Base-by-base conservation (phyloP, 1,140 invertebrate species). In the Drosophila malerkotliana region DNA sequence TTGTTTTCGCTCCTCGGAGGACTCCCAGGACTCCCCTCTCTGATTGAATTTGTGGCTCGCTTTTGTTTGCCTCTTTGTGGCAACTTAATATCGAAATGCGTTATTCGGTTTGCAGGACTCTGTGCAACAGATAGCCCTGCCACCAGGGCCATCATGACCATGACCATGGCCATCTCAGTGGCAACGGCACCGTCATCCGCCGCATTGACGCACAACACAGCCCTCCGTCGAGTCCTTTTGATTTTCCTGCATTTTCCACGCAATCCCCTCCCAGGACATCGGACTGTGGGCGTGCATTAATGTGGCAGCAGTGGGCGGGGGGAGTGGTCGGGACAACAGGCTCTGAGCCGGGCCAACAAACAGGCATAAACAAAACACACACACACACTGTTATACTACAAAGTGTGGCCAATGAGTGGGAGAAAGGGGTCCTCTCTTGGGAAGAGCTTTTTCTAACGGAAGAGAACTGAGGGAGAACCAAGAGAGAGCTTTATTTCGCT, bases 121-220 rank as follows among this genome's bases (percentile, higher is more conserved):
- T 21, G 67, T 88, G 82, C 82, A 87, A 87, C 82, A 87, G 83
- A 83, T 83, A 76, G 44, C 49, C n/a, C 8, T 58, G 51, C 39
- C 30, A 48, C 39, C 30, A 48, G 12, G 51, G 51, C 18, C 51
- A 52, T 14, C 52, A 18, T 58, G 61, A 55, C 72, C 72, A 53
- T 74, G 72, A 57, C 71, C 59, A 74, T 74, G 63, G 45, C 63
- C 34, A 39, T 44, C 37, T 71, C 62, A 47, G 10, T 71, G 52
- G 49, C 64, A 52, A 34, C 58, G 53, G 37, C 59, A 44, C 45
- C 48, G 49, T 51, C 59, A 62, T 62, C 49, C 24, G 56, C 39
- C 71, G 71, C 73, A 77, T 77, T 77, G 73, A 77, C 73, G 73
- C 72, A 77, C 62, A 75, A 47, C 54, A 39, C 21, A 37, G 30